Base-by-base conservation (phyloP, 2,113 vertebrate genomes). In the Epinephelus cyanopodus region DNA sequence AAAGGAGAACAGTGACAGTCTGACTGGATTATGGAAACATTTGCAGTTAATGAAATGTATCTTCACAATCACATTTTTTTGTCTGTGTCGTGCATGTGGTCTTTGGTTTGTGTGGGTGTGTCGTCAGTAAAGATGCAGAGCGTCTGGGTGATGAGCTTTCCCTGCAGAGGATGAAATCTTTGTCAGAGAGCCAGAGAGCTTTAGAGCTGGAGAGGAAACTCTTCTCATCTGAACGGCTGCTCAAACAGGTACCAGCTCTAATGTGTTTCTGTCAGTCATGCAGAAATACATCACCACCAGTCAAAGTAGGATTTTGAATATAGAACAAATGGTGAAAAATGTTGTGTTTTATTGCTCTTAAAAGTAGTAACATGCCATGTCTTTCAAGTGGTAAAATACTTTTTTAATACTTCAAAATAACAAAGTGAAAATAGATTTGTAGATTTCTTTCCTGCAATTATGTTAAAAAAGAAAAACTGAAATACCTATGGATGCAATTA, bases 141-240 rank as follows among this genome's bases (percentile, higher is more conserved):
- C 93, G 94, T 48, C 82, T 96, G 64, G 95, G 96, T 83, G 95
- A 96, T 15, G 97, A 99, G 81, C 92, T 99, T 1, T 98, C 97
- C 33, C 92, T 97, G 74, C 97, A 99, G 86, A 95, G 97, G 83
- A 98, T 98, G 97, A 99, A 98, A 88, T 95, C 97, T 73, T 90
- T 99, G 54, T 96, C 97, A 53, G 98, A 99, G 92, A 99, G 97
- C 88, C 98, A 99, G n/a, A 95, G 97, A 79, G 96, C 97, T 60
- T 91, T 99, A 82, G 97, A 98, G 79, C 90, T 99, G 90, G 98
- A 99, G 89, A 95, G 97, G 90, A 99, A 99, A 68, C 96, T 99
- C 39, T 99, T 97, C 89, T 86, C 92, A 2, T 95, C 92, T 23
- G 97, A 98, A 77, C 96, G 96, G 45, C 89, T 94, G 62, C 95